Evolutionary conservation across 1,140 invertebrate genomes (phyloP).

Genomic region (Hylaeus volcanicus): DNA sequence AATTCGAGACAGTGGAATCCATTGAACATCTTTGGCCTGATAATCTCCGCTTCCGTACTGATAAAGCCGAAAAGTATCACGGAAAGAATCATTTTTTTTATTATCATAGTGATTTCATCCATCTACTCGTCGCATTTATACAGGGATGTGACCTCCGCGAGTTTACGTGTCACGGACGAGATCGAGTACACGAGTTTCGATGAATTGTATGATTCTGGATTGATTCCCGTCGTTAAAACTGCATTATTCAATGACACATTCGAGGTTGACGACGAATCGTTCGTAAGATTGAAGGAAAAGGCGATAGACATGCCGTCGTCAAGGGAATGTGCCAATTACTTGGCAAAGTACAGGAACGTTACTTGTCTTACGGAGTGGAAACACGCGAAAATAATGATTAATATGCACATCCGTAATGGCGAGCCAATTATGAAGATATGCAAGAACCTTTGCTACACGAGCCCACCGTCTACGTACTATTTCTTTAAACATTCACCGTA

Average conservation of each 20-base stretch:
- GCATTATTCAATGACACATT: not conserved
- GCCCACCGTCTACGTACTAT: not conserved
- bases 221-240: not conserved
- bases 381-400: rapidly evolving
- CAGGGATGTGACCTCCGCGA: not conserved
- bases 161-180: not conserved
- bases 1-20: not conserved
- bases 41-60: not conserved
- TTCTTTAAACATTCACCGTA: not conserved
- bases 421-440: not conserved
- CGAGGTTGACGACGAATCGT: not conserved
- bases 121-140: constrained; percentile 10
- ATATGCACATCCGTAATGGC: not conserved
- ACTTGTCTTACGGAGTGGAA: not conserved
- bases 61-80: not conserved
- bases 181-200: not conserved
- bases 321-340: not conserved
- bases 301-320: rapidly evolving
- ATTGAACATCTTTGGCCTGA: constrained; percentile 2
- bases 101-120: not conserved
- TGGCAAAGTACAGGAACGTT: not conserved
- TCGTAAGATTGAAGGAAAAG: constrained; percentile 8
- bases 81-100: constrained; percentile 11
- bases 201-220: constrained; percentile 6
- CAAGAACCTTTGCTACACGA: constrained; percentile 15